A percentile compares a stretch with the other conserved stretches of the same genome.
phyloP scores from a whole-genome alignment of 2,113 vertebrate species.

The Pagrus major region DNA sequence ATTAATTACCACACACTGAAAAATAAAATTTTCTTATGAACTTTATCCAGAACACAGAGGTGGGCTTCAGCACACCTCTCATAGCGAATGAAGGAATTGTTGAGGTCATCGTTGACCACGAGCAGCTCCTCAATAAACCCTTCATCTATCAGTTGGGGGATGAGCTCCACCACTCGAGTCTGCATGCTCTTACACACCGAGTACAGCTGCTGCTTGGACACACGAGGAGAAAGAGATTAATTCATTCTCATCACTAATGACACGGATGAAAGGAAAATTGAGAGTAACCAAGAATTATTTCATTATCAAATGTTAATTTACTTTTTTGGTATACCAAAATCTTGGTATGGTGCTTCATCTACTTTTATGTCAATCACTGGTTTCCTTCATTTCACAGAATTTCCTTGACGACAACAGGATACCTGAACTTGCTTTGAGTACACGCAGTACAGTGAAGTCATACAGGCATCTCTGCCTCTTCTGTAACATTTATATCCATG shows the following conservation, averaged over 20 bases:
- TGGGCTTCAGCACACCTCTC: conserved; percentile 82
- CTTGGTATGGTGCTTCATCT: neutral
- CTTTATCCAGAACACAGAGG: neutral
- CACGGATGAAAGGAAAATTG: neutral
- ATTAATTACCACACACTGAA: neutral
- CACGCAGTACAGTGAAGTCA: neutral
- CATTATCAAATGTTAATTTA: neutral
- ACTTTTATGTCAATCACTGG: neutral
- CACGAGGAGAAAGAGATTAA: neutral
- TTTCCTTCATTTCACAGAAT: neutral
- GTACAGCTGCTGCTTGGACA: conserved; percentile 83
- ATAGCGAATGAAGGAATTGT: conserved; percentile 94
- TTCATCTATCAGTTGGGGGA: conserved; percentile 90
- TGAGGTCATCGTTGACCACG: conserved; percentile 95
- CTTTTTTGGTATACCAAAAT: neutral
- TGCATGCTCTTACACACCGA: conserved; percentile 93
- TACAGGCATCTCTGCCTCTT: neutral
- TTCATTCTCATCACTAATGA: neutral
- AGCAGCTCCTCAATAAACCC: conserved; percentile 93
- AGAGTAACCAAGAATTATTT: neutral
- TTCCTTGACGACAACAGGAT: neutral
- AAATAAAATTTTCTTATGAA: rapidly evolving
- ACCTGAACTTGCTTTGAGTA: neutral
- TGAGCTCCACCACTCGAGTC: conserved; percentile 92
- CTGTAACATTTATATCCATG: neutral